Evolutionary conservation across 2,888 invertebrate genomes (phyloP).

Genomic region (Toxonevra muliebris): DNA sequence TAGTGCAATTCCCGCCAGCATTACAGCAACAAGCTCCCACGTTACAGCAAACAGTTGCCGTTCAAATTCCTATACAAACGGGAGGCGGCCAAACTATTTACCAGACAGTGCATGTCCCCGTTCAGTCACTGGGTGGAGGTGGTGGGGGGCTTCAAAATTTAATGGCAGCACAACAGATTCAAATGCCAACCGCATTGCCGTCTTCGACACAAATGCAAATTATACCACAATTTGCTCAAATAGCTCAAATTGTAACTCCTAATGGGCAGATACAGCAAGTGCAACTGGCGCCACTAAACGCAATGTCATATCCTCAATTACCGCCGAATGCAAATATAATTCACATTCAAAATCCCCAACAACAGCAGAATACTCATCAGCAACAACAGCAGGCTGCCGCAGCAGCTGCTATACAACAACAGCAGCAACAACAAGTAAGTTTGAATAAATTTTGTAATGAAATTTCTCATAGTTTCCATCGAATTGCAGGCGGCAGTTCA

Average conservation of each 20-base stretch:
- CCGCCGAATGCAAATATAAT: constrained; percentile 62
- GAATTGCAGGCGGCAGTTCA: constrained; percentile 34
- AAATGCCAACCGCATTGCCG: constrained; percentile 51
- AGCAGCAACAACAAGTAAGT: constrained; percentile 42
- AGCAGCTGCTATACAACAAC: constrained; percentile 38
- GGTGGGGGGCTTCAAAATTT: constrained; percentile 68
- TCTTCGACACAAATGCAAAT: constrained; percentile 72
- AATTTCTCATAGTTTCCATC: not conserved
- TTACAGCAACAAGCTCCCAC: constrained; percentile 41
- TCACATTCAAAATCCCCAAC: constrained; percentile 56
- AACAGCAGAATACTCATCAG: constrained; percentile 40
- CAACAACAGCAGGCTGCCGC: constrained; percentile 43
- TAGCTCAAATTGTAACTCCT: constrained; percentile 87
- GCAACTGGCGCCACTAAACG: constrained; percentile 77
- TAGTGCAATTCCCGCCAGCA: constrained; percentile 62
- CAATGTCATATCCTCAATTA: constrained; percentile 59
- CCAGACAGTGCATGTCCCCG: constrained; percentile 93
- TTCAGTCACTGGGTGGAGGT: constrained; percentile 74
- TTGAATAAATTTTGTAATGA: not conserved
- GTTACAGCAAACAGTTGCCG: constrained; percentile 75
- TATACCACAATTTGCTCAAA: constrained; percentile 83
- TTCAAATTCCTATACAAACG: constrained; percentile 72
- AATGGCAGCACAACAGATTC: constrained; percentile 64
- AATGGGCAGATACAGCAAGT: constrained; percentile 90
- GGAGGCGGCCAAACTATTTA: constrained; percentile 86